Evolutionary conservation across 30 jellyfish, hydroid and myxozoan genomes (phyloP).

Genomic region (Mastigias papua): DNA sequence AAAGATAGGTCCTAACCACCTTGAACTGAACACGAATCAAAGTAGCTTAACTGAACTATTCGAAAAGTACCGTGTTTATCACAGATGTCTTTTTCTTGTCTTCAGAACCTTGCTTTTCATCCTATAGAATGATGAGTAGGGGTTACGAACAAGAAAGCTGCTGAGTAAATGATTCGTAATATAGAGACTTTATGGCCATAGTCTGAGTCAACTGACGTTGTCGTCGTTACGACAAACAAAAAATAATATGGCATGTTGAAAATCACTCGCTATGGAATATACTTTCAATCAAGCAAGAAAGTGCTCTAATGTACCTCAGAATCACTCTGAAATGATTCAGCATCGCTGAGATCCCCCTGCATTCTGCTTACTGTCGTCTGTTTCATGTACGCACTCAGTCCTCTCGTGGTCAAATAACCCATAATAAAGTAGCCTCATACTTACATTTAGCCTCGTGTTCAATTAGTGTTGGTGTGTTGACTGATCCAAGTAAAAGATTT

Average conservation of each 20-base stretch:
- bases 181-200: no score
- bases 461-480: neutral
- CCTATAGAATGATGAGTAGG: neutral
- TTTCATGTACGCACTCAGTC: neutral
- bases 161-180: no score
- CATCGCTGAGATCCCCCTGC: conserved; percentile 42
- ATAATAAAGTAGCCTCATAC: neutral
- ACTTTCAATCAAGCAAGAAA: no score
- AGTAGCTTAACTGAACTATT: neutral
- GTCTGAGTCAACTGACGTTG: no score
- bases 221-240: no score
- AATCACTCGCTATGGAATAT: no score
- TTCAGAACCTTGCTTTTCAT: conserved; percentile 20
- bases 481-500: no score
- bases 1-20: no score
- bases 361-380: conserved; percentile 2
- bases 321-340: conserved; percentile 67
- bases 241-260: no score
- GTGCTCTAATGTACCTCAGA: no score
- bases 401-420: conserved; percentile 21
- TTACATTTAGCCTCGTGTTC: conserved; percentile 1
- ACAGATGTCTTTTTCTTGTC: neutral
- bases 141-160: neutral
- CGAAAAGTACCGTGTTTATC: conserved; percentile 19
- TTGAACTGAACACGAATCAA: no score